Conservation (phyloP, 2,888 invertebrate species). For the Serrognathus titanus region DNA sequence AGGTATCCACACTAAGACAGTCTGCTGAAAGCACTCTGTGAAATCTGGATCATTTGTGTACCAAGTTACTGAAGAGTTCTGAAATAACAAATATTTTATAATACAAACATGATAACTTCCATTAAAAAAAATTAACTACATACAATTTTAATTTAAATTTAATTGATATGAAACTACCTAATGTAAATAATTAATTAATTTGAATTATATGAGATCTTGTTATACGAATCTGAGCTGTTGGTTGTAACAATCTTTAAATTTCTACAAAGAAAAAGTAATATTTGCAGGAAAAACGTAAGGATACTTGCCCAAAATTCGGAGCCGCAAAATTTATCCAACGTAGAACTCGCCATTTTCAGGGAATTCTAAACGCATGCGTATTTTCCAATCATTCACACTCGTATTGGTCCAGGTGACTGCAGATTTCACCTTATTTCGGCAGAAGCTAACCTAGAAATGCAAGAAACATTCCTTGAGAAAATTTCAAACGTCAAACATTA, state of each 20-base stretch:
- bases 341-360: conserved; percentile 52
- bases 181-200: no score
- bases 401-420: no score
- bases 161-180: background rate
- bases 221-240: background rate
- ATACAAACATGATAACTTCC: background rate
- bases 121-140: no score
- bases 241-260: background rate
- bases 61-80: conserved; percentile 80
- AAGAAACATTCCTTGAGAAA: no score
- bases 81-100: conserved; percentile 41
- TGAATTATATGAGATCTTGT: no score
- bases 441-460: no score
- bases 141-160: background rate
- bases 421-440: no score
- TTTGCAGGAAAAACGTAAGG: background rate
- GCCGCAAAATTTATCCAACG: conserved; percentile 75
- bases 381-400: no score
- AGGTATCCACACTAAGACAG: conserved; percentile 85
- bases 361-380: conserved; percentile 21
- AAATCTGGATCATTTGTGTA: conserved; percentile 75
- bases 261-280: background rate
- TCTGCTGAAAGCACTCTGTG: conserved; percentile 89
- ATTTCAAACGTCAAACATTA: no score
- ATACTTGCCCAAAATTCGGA: conserved; percentile 75